Evolutionary conservation across 2,888 invertebrate species (phyloP).

Genomic region (Dugesia japonica): DNA sequence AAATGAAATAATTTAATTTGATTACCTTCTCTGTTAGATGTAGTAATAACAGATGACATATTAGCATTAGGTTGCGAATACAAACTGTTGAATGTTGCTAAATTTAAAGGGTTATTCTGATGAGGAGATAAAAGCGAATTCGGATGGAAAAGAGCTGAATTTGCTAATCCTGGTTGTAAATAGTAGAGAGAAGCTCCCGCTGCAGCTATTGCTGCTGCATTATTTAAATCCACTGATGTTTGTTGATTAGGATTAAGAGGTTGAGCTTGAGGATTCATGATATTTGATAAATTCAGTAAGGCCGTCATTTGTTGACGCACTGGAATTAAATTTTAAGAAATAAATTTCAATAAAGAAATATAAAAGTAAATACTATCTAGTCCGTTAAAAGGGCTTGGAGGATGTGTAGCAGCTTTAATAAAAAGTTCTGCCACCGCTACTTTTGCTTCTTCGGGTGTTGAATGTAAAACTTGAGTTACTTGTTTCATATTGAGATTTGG

Average conservation of each 20-base stretch:
- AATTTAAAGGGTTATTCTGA: not conserved
- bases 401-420: not conserved
- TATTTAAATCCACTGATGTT: not conserved
- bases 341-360: not conserved
- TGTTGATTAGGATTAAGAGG: not conserved
- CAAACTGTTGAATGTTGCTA: not conserved
- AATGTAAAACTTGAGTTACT: not conserved
- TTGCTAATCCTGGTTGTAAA: not conserved
- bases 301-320: not conserved
- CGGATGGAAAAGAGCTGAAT: not conserved
- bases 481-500: not conserved
- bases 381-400: not conserved
- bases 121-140: not conserved
- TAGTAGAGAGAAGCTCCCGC: not conserved
- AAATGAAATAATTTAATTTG: too few species aligned
- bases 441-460: not conserved
- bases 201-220: not conserved
- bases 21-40: not conserved
- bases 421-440: not conserved
- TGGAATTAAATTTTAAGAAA: not conserved
- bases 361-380: not conserved
- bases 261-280: not conserved
- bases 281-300: not conserved
- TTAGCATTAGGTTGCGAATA: not conserved
- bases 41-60: not conserved